Evolutionary conservation across 2,888 invertebrate species (phyloP).

Genomic region (Pristionchus fissidentatus): DNA sequence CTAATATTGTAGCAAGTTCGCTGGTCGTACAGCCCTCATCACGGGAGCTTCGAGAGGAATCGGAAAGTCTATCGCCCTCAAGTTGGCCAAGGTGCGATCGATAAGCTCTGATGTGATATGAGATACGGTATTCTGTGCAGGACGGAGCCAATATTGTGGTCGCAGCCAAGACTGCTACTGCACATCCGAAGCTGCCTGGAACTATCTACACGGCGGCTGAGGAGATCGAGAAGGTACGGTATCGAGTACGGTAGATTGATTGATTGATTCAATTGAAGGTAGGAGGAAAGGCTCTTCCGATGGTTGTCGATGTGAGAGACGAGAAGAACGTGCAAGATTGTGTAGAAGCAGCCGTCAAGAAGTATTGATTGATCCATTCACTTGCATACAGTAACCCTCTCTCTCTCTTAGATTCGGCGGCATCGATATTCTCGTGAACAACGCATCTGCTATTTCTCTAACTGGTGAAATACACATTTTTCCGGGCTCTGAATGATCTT

Average conservation of each 20-base stretch:
- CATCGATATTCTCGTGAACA: constrained; percentile 92
- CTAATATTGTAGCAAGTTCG: constrained; percentile 80
- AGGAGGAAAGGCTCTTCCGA: constrained; percentile 76
- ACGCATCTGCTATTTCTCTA: constrained; percentile 90
- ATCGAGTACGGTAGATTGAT: neutral
- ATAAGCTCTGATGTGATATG: neutral
- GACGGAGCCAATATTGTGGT: constrained; percentile 93
- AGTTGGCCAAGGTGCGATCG: constrained; percentile 76
- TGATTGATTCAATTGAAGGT: constrained; percentile 50
- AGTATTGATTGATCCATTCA: constrained; percentile 2
- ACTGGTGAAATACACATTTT: constrained; percentile 77
- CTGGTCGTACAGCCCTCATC: constrained; percentile 92
- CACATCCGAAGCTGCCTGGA: constrained; percentile 91
- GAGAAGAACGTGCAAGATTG: constrained; percentile 82
- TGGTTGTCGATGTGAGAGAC: constrained; percentile 89
- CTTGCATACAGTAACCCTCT: neutral
- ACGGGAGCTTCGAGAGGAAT: constrained; percentile 97
- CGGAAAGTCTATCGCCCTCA: constrained; percentile 93
- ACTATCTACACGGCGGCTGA: constrained; percentile 92
- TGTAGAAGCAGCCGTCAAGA: constrained; percentile 74
- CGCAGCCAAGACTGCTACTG: constrained; percentile 91
- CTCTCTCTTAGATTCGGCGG: constrained; percentile 84
- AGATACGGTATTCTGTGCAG: constrained; percentile 67
- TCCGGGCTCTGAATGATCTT: neutral
- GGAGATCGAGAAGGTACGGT: constrained; percentile 82